Evolutionary conservation across 2,888 invertebrate genomes (phyloP).

Genomic region (Eilema sororculum): DNA sequence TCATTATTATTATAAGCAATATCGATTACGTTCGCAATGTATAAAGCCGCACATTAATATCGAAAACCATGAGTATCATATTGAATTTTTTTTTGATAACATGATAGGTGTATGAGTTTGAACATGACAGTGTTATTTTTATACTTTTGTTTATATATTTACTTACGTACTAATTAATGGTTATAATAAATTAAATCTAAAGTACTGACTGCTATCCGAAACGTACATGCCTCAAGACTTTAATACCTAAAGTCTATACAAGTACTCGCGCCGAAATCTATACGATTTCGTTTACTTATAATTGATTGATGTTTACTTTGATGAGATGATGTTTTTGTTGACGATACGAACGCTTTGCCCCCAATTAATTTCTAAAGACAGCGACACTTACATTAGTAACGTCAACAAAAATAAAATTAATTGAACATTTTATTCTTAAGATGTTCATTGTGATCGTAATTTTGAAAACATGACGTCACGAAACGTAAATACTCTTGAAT

Average conservation of each 20-base stretch:
- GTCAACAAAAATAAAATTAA: slow-evolving; percentile 53
- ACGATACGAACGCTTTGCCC: slow-evolving; percentile 55
- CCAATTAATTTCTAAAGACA: slow-evolving; percentile 50
- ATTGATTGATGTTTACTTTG: slow-evolving; percentile 38
- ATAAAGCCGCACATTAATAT: slow-evolving; percentile 72
- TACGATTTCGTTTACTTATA: slow-evolving; percentile 48
- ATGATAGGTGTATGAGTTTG: slow-evolving; percentile 46
- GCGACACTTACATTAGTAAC: slow-evolving; percentile 57
- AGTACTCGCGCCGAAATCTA: slow-evolving; percentile 73
- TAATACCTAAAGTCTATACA: slow-evolving; percentile 84
- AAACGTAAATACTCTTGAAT: slow-evolving; percentile 46
- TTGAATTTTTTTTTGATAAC: slow-evolving; percentile 44
- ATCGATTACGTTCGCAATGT: slow-evolving; percentile 67
- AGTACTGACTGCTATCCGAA: slow-evolving; percentile 68
- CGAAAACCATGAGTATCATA: slow-evolving; percentile 53
- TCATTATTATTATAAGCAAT: slow-evolving; percentile 60
- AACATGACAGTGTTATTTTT: slow-evolving; percentile 58
- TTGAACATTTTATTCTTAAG: slow-evolving; percentile 24
- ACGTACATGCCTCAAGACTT: slow-evolving; percentile 84
- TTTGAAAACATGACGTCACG: slow-evolving; percentile 26
- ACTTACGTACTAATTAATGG: slow-evolving; percentile 77
- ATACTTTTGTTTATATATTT: slow-evolving; percentile 58
- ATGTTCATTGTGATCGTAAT: slow-evolving; percentile 30
- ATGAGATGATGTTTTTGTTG: slow-evolving; percentile 57
- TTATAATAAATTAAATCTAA: slow-evolving; percentile 79